Evolutionary conservation across 2,888 invertebrate species (phyloP), one percentile per base, ranked within the genome.

Genomic region (Copidosoma aretas): DNA sequence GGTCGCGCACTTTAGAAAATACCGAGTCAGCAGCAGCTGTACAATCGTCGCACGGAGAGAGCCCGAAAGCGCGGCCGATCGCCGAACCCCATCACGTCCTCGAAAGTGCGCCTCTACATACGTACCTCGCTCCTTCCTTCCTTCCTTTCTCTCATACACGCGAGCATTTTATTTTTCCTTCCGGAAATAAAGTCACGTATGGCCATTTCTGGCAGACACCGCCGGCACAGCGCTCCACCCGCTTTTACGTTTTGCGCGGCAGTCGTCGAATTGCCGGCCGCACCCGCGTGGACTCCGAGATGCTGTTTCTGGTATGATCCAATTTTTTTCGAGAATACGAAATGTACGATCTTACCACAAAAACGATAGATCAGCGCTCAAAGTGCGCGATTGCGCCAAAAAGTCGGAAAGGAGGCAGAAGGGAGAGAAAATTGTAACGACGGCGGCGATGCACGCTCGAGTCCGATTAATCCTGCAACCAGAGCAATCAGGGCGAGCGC

Each of bases 381-480:
- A n/a, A n/a, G n/a, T n/a, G n/a, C n/a, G n/a, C n/a, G n/a, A n/a
- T n/a, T n/a, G n/a, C n/a, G n/a, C n/a, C 41, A 41, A 41, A 12
- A 41, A 41, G 8, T 10, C 12, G 22, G 22, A 14, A 21, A 63
- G 46, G 43, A 25, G 24, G 21, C n/a, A 41, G 19, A 24, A 22
- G 59, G 64, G 53, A 54, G 52, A 68, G 46, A 59, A 61, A 41
- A 66, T 60, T 62, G 54, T n/a, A n/a, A n/a, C n/a, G n/a, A 67
- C 61, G 74, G 73, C 25, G 19, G n/a, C 8, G 72, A 73, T 69
- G 73, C 76, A 78, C 77, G 75, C 77, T 78, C 74, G 76, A n/a
- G 76, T 78, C 77, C 79, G 80, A 81, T 81, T 81, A 80, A 80
- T 80, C 77, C 76, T 75, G 78, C 77, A 79, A 79, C 80, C 78